Base-by-base conservation (phyloP, 2,888 invertebrate genomes). In the Caenorhabditis angaria region DNA sequence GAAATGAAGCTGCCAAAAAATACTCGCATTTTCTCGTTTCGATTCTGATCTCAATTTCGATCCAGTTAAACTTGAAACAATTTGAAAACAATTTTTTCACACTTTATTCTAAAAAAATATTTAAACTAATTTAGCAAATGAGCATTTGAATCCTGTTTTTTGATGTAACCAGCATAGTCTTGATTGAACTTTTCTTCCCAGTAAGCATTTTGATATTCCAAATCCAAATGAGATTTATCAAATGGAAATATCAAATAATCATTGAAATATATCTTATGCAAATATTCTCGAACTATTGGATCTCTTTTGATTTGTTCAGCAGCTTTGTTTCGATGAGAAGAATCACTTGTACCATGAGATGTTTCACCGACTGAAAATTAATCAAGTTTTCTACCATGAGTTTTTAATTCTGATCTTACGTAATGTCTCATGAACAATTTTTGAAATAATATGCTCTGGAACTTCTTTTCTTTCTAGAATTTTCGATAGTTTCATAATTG, bases 231-330 rank as follows among this genome's bases (percentile, higher is more conserved):
- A 14, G 56, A 50, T n/a, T 57, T n/a, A 14, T 32, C 35, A 41
- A 66, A 66, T 0, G 55, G 66, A 41, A 66, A 66, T 0, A 66
- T 50, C 0, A 61, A n/a, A 56, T 65, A 65, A 29, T 65, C 65
- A 20, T 55, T 59, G n/a, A 65, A 65, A 29, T 65, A 65, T n/a
- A 66, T 66, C 14, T 66, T 66, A 20, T 66, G 66, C 1, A 66
- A 61, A 25, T 61, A 56, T 12, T 66, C 56, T n/a, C 66, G 18
- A 27, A 61, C 28, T 29, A 61, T 27, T 18, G 51, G 50, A n/a
- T 66, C 66, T 1, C 51, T 56, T 1, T 47, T 27, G 2, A 66
- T 35, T 53, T 61, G 66, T 28, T 54, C 12, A 20, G 60, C 66
- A 3, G 61, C 66, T 25, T 35, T 35, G 6, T 27, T 6, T 1